These are phyloP conservation scores for Ommatoiulus sabulosus DNA, from an alignment of 2,888 invertebrate species.

Conservation along the genomic window DNA sequence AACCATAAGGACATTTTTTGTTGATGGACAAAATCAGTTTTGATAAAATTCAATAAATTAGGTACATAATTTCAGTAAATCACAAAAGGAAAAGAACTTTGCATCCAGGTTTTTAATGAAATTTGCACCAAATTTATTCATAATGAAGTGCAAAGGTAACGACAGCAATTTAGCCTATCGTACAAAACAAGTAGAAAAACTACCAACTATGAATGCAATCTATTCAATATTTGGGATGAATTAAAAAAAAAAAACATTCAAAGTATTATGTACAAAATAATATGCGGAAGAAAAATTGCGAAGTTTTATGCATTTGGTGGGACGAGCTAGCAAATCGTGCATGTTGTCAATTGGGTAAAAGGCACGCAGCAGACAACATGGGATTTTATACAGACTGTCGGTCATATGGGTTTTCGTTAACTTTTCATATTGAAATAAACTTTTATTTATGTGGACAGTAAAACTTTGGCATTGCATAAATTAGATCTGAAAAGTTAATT, in stretches of 20 bases:
- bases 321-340: neutral
- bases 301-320: conserved; percentile 24
- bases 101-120: neutral
- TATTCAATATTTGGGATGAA: neutral
- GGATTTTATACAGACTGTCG: neutral
- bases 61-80: too few relatives aligned
- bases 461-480: too few relatives aligned
- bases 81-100: neutral
- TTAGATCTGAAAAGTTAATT: neutral
- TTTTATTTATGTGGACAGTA: too few relatives aligned
- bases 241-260: neutral
- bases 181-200: conserved; percentile 20
- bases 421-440: neutral
- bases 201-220: neutral
- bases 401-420: neutral
- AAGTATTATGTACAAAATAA: neutral
- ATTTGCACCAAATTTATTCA: conserved; percentile 30
- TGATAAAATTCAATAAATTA: too few relatives aligned
- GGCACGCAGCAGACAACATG: neutral
- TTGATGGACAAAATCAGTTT: too few relatives aligned
- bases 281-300: neutral
- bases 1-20: too few relatives aligned
- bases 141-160: conserved; percentile 12
- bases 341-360: neutral
- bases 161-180: neutral